Evolutionary conservation across 2,113 vertebrate genomes (phyloP), one percentile per base, ranked within the genome.

Genomic region (Chaetura pelagica): DNA sequence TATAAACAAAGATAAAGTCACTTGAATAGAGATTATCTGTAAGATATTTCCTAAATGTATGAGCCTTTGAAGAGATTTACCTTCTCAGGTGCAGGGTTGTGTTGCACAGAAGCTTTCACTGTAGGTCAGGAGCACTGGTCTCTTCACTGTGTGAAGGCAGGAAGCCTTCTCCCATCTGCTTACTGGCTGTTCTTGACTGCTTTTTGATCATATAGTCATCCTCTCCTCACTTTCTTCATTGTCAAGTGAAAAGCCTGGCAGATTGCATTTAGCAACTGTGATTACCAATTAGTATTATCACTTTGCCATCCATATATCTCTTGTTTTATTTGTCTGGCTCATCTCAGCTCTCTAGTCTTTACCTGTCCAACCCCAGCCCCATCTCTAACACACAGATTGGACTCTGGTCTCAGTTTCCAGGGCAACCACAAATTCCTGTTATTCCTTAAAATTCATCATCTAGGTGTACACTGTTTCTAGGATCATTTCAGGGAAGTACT

Each of bases 341-440:
- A 0, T 67, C 75, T 59, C 67, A 88, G 20, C 55, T 85, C 55
- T 85, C 54, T 30, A 46, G 30, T 73, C 71, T 93, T 91, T 87
- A 82, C 49, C 71, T 69, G 74, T 82, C 69, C 73, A 85, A 4
- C 10, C 59, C 23, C 54, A 83, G 49, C 7, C 35, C 55, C 40
- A 34, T 34, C 35, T 49, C 66, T 73, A 93, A 64, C 54, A 67
- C 23, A 10, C 15, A 62, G 49, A 38, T 46, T 80, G 72, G 88
- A 91, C 74, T 78, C 46, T 52, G 81, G 18, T 79, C 84, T 91
- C 74, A 35, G 87, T 94, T 93, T 91, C 90, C 92, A 89, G 46
- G 90, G 84, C 38, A 96, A 93, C 87, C 57, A 85, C 12, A 82
- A 78, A 81, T 63, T 87, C 73, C 18, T 87, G 26, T 52, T 42